Conservation (phyloP, 2,797 vertebrate genomes). For the Lutra lutra region DNA sequence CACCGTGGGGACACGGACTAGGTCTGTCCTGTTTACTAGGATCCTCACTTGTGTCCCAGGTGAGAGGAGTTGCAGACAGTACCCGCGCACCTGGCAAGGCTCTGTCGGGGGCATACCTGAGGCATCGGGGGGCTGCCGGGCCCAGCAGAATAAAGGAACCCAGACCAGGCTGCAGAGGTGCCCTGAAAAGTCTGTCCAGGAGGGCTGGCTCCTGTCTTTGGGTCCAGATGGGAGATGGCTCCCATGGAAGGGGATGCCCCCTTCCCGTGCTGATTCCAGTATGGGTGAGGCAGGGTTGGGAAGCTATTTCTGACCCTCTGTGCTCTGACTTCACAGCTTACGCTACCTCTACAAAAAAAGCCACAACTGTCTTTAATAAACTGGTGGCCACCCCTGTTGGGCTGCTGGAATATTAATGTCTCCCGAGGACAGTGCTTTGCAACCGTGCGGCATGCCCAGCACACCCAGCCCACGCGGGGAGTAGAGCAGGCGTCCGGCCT, state of each 20-base stretch:
- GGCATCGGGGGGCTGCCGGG: neutral
- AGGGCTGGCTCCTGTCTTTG: neutral
- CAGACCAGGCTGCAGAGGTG: neutral
- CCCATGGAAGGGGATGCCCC: neutral
- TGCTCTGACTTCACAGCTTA: neutral
- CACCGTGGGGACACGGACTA: neutral
- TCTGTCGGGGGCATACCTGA: neutral
- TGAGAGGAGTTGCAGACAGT: neutral
- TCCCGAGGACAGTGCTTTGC: neutral
- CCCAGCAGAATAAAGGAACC: neutral
- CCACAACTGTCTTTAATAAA: neutral
- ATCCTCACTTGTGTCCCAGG: neutral
- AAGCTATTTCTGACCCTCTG: neutral
- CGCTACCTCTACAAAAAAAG: neutral
- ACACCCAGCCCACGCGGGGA: neutral
- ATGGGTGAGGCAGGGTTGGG: neutral
- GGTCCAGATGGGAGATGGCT: neutral
- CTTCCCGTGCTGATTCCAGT: neutral
- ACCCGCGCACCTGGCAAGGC: neutral
- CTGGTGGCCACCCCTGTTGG: neutral
- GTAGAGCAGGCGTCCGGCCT: neutral
- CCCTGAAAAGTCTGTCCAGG: neutral
- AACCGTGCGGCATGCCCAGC: fast-evolving
- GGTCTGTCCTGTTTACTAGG: neutral
- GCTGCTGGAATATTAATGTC: neutral